phyloP scores from a whole-genome alignment of 1,140 invertebrate genomes.

The Nautilus pompilius region DNA sequence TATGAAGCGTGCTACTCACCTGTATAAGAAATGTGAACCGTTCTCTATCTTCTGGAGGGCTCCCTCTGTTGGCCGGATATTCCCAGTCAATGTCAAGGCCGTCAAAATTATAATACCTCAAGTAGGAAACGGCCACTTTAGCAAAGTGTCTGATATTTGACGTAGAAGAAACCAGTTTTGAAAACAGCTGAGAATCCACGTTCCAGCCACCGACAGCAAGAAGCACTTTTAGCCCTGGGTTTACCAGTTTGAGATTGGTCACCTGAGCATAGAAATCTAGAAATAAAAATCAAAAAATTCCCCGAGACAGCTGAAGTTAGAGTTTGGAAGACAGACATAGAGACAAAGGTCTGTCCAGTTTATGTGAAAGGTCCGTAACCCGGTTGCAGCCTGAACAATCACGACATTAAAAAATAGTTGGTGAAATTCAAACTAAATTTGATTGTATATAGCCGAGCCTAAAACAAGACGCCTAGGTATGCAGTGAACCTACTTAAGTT shows the following conservation, averaged over 20 bases:
- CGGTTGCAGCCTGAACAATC: no score
- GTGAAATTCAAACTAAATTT: no score
- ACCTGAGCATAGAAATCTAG: slow-evolving; percentile 23
- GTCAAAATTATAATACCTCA: slow-evolving; percentile 90
- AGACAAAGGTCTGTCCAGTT: no score
- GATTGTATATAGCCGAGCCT: no score
- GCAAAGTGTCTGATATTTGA: slow-evolving; percentile 29
- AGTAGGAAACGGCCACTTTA: slow-evolving; percentile 70
- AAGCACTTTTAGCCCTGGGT: slow-evolving; percentile 86
- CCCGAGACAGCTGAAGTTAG: no score
- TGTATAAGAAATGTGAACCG: slow-evolving; percentile 85
- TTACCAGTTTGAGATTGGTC: slow-evolving; percentile 88
- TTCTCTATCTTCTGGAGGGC: slow-evolving; percentile 82
- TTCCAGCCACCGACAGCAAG: slow-evolving; percentile 96
- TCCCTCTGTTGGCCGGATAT: slow-evolving; percentile 86
- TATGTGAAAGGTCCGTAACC: no score
- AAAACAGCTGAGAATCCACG: slow-evolving; percentile 75
- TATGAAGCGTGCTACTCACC: slow-evolving; percentile 61
- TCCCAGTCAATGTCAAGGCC: slow-evolving; percentile 96
- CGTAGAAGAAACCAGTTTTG: slow-evolving; percentile 28
- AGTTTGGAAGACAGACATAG: no score
- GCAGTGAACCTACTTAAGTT: no score
- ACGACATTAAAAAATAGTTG: no score
- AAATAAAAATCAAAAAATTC: not conserved
- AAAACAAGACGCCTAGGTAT: no score